A percentile compares a stretch with the other conserved stretches of the same genome.
Conservation (phyloP, 2,797 vertebrate species). For the Ispidina picta region DNA sequence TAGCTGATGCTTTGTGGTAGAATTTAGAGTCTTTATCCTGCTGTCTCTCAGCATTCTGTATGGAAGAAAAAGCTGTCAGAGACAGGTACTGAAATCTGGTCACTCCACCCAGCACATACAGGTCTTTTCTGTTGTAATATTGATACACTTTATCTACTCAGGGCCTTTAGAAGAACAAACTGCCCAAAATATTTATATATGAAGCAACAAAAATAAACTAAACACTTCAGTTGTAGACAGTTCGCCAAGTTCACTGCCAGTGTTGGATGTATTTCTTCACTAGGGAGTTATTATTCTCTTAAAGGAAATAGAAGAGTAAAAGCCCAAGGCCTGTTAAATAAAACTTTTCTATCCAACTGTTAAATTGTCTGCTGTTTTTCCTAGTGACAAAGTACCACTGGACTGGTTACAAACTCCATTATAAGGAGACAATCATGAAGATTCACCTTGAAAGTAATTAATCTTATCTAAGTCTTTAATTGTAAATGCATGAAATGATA, state of each 20-base stretch:
- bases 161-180: background rate
- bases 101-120: background rate
- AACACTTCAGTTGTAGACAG: background rate
- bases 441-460: conserved; percentile 39
- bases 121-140: background rate
- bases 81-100: background rate
- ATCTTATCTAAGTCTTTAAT: conserved; percentile 53
- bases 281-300: background rate
- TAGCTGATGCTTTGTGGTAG: background rate
- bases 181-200: background rate
- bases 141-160: background rate
- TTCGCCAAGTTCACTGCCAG: background rate
- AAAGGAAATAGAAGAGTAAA: background rate
- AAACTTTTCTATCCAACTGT: background rate
- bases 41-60: background rate
- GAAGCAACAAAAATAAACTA: background rate
- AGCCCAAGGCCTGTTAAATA: background rate
- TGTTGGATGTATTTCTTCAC: background rate
- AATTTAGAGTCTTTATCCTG: background rate
- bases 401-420: conserved; percentile 4
- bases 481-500: conserved; percentile 51
- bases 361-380: background rate
- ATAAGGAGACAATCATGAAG: conserved; percentile 1
- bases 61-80: background rate
- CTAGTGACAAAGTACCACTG: background rate